Conservation (phyloP, 2,797 vertebrate species). For the Anableps anableps region DNA sequence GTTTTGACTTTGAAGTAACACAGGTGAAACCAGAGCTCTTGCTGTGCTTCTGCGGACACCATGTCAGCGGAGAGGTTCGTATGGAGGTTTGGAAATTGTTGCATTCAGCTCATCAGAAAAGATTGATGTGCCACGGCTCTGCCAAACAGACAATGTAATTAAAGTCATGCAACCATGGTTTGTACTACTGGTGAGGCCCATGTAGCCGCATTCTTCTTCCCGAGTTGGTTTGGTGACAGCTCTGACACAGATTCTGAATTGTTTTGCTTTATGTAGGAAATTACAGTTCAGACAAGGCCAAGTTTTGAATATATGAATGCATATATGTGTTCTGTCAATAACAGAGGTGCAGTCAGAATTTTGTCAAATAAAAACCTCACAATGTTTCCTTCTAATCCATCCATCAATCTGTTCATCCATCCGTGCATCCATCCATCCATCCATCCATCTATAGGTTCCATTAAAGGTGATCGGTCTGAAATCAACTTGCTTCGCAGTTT, state of each 20-base stretch:
- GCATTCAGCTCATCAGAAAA: conserved; percentile 66
- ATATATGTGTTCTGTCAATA: background rate
- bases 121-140: conserved; percentile 69
- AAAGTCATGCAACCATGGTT: conserved; percentile 70
- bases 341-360: background rate
- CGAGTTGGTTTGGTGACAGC: conserved; percentile 13
- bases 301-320: background rate
- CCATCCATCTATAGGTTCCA: too few relatives aligned
- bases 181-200: conserved; percentile 40
- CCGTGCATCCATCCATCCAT: too few relatives aligned
- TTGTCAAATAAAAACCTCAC: background rate
- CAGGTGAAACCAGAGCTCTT: conserved; percentile 16
- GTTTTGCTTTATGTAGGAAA: conserved; percentile 15
- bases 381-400: too few relatives aligned
- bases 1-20: conserved; percentile 19
- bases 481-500: too few relatives aligned
- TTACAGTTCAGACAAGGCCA: conserved; percentile 1
- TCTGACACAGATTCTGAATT: conserved; percentile 18
- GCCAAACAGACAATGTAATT: conserved; percentile 74
- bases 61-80: conserved; percentile 49
- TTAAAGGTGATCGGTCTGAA: too few relatives aligned
- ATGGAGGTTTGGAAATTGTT: conserved; percentile 53
- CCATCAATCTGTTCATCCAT: too few relatives aligned
- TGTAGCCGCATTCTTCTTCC: conserved; percentile 32
- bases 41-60: conserved; percentile 16